phyloP scores from a whole-genome alignment of 2,888 invertebrate species.

The Eupithecia dodoneata region DNA sequence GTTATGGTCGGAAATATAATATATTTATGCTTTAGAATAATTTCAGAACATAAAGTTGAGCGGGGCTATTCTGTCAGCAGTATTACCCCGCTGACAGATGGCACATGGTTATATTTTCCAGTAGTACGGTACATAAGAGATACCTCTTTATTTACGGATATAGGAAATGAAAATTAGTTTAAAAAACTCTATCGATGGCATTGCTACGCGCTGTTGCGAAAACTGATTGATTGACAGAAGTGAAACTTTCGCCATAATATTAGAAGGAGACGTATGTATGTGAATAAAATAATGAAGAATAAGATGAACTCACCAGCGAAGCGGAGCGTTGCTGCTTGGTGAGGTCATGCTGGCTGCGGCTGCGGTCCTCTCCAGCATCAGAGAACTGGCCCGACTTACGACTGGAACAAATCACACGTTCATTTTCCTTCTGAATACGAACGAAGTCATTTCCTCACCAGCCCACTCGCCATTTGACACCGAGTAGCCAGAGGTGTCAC shows the following conservation, averaged over 20 bases:
- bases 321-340: constrained; percentile 75
- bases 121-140: no score
- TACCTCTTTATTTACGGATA: no score
- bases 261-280: no score
- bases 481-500: constrained; percentile 13
- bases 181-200: no score
- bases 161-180: no score
- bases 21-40: background rate
- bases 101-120: no score
- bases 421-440: background rate
- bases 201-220: no score
- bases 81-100: no score
- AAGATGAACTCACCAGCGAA: constrained; percentile 66
- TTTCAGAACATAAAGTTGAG: background rate
- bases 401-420: constrained; percentile 50
- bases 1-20: background rate
- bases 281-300: background rate
- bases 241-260: no score
- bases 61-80: no score
- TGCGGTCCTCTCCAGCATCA: constrained; percentile 76
- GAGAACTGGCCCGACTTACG: constrained; percentile 81
- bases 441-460: background rate
- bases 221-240: no score
- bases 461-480: background rate
- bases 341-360: constrained; percentile 72